Evolutionary conservation across 2,113 vertebrate species (phyloP), one percentile per base, ranked within the genome.

Genomic region (Heterotis niloticus): DNA sequence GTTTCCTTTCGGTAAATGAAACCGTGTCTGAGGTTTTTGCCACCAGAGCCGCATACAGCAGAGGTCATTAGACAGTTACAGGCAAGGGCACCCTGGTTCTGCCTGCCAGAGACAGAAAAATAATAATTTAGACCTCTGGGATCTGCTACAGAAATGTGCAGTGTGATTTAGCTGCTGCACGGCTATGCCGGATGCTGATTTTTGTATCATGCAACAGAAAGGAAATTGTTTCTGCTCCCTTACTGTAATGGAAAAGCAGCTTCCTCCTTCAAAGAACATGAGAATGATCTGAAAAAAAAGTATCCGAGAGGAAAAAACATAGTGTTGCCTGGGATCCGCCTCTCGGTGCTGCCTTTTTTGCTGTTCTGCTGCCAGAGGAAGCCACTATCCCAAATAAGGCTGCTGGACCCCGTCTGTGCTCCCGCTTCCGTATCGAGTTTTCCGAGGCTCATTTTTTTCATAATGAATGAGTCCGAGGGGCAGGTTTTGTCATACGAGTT

Each of bases 361-460:
- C 24, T 57, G 17, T 20, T 79, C 76, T 89, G 85, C 83, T 75
- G 79, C 83, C 82, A 81, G 85, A 86, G 83, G 83, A 80, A 81
- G 77, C 82, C 76, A 9, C 84, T 86, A 87, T 87, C 88, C 89
- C 88, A 83, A 88, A 88, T 87, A 89, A 90, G 86, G 89, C 87
- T 77, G 57, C 54, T 81, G 82, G 82, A 88, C 83, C 83, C 87
- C 86, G 82, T 86, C 87, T 88, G 85, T 81, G 64, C 83, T 80
- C 75, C 72, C 86, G 87, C 89, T 88, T 88, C 86, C 87, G 87
- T 89, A 88, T 90, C 84, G 87, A 86, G 87, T 89, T 82, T 86
- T 75, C 56, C 52, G 24, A 75, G 52, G 12, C 23, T 17, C 24
- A 4, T 44, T 24, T 29, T 75, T 3, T 1, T 75, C 69, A 69